Conservation (phyloP, 2,888 invertebrate genomes). For the Philereme transversata region DNA sequence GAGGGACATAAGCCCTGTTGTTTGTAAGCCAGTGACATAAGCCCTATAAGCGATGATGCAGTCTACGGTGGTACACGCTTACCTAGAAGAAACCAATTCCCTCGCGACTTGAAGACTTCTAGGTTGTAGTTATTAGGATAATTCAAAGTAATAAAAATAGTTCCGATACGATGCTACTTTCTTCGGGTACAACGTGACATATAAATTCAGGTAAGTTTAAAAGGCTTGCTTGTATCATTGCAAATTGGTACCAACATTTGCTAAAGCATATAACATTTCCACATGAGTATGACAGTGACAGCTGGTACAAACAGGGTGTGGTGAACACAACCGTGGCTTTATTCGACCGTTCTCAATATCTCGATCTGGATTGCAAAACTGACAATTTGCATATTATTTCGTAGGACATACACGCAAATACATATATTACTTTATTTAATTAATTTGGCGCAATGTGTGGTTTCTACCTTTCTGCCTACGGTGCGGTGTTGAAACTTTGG, state of each 20-base stretch:
- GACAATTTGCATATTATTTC: constrained; percentile 34
- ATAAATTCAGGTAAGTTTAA: no score
- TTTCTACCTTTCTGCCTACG: constrained; percentile 12
- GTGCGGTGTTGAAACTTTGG: constrained; percentile 19
- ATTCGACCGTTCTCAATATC: constrained; percentile 27
- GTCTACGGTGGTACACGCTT: no score
- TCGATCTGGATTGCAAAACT: constrained; percentile 28
- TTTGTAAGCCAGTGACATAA: no score
- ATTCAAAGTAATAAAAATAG: no score
- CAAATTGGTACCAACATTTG: neutral
- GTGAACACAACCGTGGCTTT: constrained; percentile 14
- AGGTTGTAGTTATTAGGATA: no score
- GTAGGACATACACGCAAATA: constrained; percentile 28
- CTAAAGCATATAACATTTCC: neutral
- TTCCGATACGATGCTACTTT: no score
- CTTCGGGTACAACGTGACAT: no score
- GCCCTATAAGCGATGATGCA: no score
- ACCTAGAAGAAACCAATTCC: no score
- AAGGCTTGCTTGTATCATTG: neutral
- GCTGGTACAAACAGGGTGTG: constrained; percentile 16
- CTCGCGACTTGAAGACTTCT: no score
- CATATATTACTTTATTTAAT: constrained; percentile 7
- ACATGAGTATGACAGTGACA: constrained; percentile 11
- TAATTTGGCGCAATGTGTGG: constrained; percentile 18
- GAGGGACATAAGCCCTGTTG: no score